These are phyloP conservation scores for Malurus elegans DNA, from an alignment of 2,113 vertebrate species.

Conservation along the genomic window DNA sequence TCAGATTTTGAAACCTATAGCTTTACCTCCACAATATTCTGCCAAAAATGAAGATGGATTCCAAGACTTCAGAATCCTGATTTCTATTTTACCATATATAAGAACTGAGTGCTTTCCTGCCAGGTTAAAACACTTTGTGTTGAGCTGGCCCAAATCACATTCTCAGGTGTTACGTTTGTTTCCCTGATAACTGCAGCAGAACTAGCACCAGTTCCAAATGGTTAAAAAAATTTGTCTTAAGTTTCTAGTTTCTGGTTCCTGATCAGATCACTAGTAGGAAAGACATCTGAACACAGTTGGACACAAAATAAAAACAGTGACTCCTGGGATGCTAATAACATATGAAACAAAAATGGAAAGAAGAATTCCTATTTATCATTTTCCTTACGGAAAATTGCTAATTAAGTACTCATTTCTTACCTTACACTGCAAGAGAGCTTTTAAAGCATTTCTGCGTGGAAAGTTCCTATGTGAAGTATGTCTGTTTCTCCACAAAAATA, in stretches of 20 bases:
- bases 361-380: neutral
- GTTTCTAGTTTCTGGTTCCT: neutral
- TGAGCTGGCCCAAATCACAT: neutral
- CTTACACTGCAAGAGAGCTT: neutral
- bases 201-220: neutral
- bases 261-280: neutral
- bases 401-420: neutral
- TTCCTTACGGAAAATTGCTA: neutral
- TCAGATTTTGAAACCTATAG: neutral
- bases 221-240: neutral
- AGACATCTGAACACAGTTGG: neutral
- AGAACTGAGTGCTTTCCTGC: neutral
- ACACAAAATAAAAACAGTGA: neutral
- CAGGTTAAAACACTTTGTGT: accelerated
- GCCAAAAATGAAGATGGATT: neutral
- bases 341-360: neutral
- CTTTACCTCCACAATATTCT: neutral
- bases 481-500: neutral
- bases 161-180: neutral
- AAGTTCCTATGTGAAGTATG: neutral
- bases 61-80: neutral
- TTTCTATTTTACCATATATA: neutral
- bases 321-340: neutral
- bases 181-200: neutral
- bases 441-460: neutral